Percentiles rank a stretch among this genome's conserved stretches.
phyloP scores from a whole-genome alignment of 1,140 invertebrate species.

The Micrasema longulum region DNA sequence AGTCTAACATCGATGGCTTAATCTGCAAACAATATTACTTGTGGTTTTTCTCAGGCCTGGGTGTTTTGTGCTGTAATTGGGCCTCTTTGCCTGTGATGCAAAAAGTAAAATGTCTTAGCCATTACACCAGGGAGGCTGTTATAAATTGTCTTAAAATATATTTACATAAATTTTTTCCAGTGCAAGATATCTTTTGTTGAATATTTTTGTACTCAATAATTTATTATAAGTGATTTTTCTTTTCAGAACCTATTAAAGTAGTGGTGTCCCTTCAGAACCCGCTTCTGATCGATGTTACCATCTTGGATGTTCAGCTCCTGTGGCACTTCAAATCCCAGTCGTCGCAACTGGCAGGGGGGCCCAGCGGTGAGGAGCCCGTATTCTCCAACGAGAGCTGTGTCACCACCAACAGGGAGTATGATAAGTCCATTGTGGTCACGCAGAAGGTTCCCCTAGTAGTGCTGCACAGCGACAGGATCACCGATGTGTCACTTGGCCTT shows the following conservation, averaged over 20 bases:
- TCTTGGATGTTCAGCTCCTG: constrained; percentile 82
- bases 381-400: constrained; percentile 61
- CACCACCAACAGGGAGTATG: constrained; percentile 58
- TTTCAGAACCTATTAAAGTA: constrained; percentile 84
- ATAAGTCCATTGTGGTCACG: constrained; percentile 61
- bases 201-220: no score
- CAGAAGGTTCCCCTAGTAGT: constrained; percentile 61
- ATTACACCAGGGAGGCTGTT: no score
- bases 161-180: no score
- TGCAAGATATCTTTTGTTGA: no score
- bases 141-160: no score
- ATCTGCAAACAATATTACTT: no score
- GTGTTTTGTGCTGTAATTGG: no score
- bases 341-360: constrained; percentile 59
- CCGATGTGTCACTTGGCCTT: constrained; percentile 59
- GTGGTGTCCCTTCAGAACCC: constrained; percentile 83
- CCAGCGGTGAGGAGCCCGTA: constrained; percentile 56
- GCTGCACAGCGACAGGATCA: constrained; percentile 61
- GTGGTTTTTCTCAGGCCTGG: no score
- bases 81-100: no score
- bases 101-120: no score
- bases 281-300: constrained; percentile 78
- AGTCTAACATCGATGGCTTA: no score
- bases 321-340: constrained; percentile 74
- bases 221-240: no score